Evolutionary conservation across 2,113 vertebrate species (phyloP).

Genomic region (Anas platyrhynchos): DNA sequence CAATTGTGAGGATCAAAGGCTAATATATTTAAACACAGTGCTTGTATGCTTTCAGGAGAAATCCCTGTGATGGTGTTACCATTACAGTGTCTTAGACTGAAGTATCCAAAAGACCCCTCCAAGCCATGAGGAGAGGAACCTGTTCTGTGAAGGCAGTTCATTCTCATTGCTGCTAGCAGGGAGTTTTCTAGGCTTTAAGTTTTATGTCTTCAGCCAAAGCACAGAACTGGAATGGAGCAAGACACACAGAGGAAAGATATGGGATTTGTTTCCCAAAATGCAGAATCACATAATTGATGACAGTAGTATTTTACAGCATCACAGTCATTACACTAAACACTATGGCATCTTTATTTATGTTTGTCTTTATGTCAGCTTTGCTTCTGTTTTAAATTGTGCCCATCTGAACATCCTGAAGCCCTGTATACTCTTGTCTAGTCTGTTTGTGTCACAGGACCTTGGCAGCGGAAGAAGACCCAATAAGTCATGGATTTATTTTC

Average conservation of each 20-base stretch:
- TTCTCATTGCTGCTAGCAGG: not conserved
- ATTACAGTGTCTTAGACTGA: not conserved
- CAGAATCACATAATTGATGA: not conserved
- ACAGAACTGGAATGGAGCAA: not conserved
- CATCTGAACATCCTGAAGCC: not conserved
- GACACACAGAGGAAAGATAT: not conserved
- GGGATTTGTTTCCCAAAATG: not conserved
- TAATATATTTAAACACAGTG: not conserved
- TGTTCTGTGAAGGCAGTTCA: not conserved
- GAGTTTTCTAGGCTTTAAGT: not conserved
- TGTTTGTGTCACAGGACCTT: not conserved
- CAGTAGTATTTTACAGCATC: not conserved
- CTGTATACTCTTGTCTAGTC: accelerated
- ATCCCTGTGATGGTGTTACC: not conserved
- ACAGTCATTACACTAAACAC: not conserved
- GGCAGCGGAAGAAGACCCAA: not conserved
- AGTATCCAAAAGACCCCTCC: not conserved
- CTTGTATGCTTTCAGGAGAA: not conserved
- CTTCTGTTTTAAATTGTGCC: not conserved
- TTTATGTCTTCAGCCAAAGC: not conserved
- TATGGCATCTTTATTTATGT: not conserved
- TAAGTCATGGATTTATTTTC: not conserved
- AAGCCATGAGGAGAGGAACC: not conserved
- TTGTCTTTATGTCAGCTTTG: not conserved
- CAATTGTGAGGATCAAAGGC: not conserved